Conservation (phyloP, 2,113 vertebrate genomes). For the Neofelis nebulosa region DNA sequence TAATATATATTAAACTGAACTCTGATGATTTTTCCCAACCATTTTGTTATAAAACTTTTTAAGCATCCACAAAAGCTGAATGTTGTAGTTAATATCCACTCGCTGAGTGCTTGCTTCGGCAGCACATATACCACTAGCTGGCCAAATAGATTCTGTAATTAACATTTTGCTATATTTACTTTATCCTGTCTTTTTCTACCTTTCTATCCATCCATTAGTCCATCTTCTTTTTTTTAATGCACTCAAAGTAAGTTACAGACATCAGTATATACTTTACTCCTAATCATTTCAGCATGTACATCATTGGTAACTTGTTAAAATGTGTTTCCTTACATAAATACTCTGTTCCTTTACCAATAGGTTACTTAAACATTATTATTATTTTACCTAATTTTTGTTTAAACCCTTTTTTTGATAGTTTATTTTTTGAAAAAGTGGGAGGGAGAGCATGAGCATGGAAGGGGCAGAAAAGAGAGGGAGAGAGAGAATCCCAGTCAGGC, state of each 20-base stretch:
- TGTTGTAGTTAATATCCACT: background rate
- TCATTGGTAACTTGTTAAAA: slow-evolving; percentile 2
- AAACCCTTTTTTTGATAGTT: too few relatives aligned
- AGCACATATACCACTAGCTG: background rate
- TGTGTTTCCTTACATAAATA: slow-evolving; percentile 27
- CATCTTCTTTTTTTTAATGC: background rate
- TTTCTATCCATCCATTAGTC: background rate
- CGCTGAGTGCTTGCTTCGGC: background rate
- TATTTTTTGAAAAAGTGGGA: too few relatives aligned
- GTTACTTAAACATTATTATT: background rate
- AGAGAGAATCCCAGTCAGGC: too few relatives aligned
- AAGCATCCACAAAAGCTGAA: background rate
- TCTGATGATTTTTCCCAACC: background rate
- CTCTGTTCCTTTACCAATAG: background rate
- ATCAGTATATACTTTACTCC: background rate
- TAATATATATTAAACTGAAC: background rate
- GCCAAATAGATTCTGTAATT: background rate
- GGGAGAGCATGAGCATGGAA: too few relatives aligned
- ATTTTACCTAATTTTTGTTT: background rate
- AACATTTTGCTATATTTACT: background rate
- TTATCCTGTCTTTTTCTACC: background rate
- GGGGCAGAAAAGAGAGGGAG: too few relatives aligned
- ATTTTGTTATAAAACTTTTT: slow-evolving; percentile 31
- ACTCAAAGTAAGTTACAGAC: background rate
- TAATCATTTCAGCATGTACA: background rate